Percentiles rank a stretch among this genome's conserved stretches.
These are phyloP conservation scores for Chanos chanos DNA, from an alignment of 2,797 vertebrate genomes.

Conservation along the genomic window DNA sequence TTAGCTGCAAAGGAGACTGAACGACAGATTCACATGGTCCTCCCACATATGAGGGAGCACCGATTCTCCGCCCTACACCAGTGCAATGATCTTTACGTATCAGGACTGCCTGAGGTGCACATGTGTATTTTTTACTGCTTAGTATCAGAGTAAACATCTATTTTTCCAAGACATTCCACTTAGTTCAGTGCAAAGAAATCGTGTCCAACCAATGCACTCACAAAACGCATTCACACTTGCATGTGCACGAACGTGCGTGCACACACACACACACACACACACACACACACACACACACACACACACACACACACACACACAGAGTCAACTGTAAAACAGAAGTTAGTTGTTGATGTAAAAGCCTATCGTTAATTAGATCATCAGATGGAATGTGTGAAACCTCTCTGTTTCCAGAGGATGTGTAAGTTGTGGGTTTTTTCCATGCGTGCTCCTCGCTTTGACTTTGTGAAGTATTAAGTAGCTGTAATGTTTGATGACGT, in stretches of 20 bases:
- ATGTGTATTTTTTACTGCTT: conserved; percentile 40
- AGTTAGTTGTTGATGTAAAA: too few species aligned
- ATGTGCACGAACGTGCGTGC: background rate
- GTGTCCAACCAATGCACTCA: conserved; percentile 26
- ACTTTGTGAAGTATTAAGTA: conserved; percentile 62
- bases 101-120: conserved; percentile 26
- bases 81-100: conserved; percentile 26
- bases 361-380: conserved; percentile 1
- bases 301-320: conserved; percentile 28
- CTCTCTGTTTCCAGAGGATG: conserved; percentile 24
- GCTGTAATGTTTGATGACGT: conserved; percentile 50
- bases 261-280: conserved; percentile 12
- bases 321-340: too few species aligned
- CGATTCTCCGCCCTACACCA: background rate
- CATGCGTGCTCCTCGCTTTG: conserved; percentile 67
- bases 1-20: conserved; percentile 34
- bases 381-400: conserved; percentile 7
- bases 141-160: conserved; percentile 43
- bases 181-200: conserved; percentile 22
- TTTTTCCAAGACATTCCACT: conserved; percentile 41
- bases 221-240: background rate
- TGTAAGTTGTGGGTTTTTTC: conserved; percentile 42
- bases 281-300: conserved; percentile 29
- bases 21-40: conserved; percentile 13
- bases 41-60: background rate